Evolutionary conservation across 2,888 invertebrate species (phyloP), one percentile per base, ranked within the genome.

Genomic region (Philereme vetulata): DNA sequence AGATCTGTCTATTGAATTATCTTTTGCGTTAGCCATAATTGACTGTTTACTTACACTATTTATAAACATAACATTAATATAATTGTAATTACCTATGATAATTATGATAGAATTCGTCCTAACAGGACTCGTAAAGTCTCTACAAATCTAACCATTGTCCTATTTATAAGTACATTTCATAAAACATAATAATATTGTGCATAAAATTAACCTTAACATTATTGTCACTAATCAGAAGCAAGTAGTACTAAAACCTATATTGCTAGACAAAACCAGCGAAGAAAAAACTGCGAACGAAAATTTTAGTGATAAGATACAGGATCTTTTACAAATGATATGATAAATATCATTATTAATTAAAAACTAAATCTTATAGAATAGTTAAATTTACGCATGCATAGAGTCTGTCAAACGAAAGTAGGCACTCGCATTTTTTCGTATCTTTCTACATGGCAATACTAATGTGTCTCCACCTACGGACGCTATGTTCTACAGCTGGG

Each of bases 261-360:
- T 80, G 79, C 77, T 74, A 70, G 65, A 72, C 54, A 63, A 56
- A 77, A 74, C 77, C 79, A 78, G 76, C 38, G 5, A 6, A 38
- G 8, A 38, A 0, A 4, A 38, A 38, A 21, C n/a, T 42, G 8
- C 10, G 10, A 10, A 42, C 2, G 10, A 38, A 36, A 38, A 51
- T 32, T 36, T 47, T 47, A 42, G 8, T 42, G 40, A 47, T 54
- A 47, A 47, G n/a, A 36, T 9, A 21, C 10, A 54, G 47, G 21
- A 51, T 42, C 57, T 42, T 42, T 35, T 50, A 4, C 21, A 10
- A 48, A 32, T 44, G 38, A 52, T 52, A 44, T 36, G 10, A 46
- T 44, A 1, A 6, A 44, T 9, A 43, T 11, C 5, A 43, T 21
- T 4, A 44, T 5, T 42, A n/a, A 42, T 21, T 11, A 51, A 7